phyloP scores from a whole-genome alignment of 2,888 invertebrate genomes.

The Synergus laeviventris region DNA sequence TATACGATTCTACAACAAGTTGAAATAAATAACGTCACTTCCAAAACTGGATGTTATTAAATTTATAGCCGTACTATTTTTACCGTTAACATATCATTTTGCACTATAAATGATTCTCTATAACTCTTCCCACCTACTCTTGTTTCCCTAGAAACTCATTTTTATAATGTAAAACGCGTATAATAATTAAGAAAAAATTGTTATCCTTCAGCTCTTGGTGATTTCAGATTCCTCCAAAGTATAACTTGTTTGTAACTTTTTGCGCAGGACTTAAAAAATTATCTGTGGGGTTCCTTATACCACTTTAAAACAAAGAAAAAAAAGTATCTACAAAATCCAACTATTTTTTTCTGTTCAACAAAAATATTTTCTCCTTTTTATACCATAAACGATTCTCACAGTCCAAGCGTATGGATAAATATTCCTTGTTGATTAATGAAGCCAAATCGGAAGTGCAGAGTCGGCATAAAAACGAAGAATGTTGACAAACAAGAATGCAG shows the following conservation, averaged over 20 bases:
- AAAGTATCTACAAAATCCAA: too few relatives aligned
- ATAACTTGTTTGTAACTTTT: too few relatives aligned
- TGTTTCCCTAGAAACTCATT: neutral
- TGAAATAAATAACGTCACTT: neutral
- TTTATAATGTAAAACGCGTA: too few relatives aligned
- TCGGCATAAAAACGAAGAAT: slow-evolving; percentile 12
- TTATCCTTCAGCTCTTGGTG: too few relatives aligned
- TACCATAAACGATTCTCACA: neutral
- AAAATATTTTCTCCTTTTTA: neutral
- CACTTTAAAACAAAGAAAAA: too few relatives aligned
- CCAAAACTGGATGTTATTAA: neutral
- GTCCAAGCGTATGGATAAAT: neutral
- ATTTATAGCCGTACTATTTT: neutral
- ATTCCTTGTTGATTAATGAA: neutral
- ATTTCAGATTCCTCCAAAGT: too few relatives aligned
- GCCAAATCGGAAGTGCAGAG: slow-evolving; percentile 29
- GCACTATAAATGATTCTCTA: neutral
- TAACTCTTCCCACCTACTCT: neutral
- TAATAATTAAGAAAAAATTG: too few relatives aligned
- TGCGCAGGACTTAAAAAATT: too few relatives aligned
- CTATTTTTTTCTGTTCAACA: neutral
- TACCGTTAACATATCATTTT: neutral
- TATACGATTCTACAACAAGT: neutral
- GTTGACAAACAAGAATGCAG: slow-evolving; percentile 18
- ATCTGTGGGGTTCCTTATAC: too few relatives aligned